Conservation (phyloP, 1,140 invertebrate species). For the Drosophila prosaltans region DNA sequence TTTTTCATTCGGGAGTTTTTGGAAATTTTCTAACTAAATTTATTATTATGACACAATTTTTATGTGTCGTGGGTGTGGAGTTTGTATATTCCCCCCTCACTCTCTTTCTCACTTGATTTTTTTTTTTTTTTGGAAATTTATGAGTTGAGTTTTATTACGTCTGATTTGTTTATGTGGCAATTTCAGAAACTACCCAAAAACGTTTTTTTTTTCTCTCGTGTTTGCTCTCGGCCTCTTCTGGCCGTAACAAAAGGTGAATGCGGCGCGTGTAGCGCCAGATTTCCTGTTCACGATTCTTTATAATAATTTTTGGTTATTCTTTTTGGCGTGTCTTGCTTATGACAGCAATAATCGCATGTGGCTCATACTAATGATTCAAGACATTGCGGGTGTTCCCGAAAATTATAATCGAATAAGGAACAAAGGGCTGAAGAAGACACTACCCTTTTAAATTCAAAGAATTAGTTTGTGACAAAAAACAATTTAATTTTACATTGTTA, state of each 20-base stretch:
- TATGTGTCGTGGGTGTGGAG: slow-evolving; percentile 54
- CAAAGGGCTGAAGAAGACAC: neutral
- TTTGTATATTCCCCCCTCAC: slow-evolving; percentile 14
- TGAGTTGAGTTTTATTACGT: slow-evolving; percentile 72
- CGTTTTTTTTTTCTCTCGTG: neutral
- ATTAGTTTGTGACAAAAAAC: neutral
- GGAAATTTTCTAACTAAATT: slow-evolving; percentile 60
- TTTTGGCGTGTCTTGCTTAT: slow-evolving; percentile 38
- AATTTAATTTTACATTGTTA: no score
- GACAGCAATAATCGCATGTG: slow-evolving; percentile 39
- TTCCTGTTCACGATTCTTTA: slow-evolving; percentile 58
- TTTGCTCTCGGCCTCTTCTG: neutral
- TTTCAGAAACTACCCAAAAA: slow-evolving; percentile 36
- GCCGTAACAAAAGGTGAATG: slow-evolving; percentile 26
- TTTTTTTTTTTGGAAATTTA: slow-evolving; percentile 65
- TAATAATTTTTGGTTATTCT: slow-evolving; percentile 33
- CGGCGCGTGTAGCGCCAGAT: slow-evolving; percentile 67
- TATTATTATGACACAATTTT: slow-evolving; percentile 78
- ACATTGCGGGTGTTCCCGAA: slow-evolving; percentile 21
- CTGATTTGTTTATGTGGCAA: slow-evolving; percentile 68
- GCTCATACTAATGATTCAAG: slow-evolving; percentile 52
- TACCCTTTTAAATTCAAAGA: neutral
- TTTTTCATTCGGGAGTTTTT: slow-evolving; percentile 36
- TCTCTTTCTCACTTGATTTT: slow-evolving; percentile 33
- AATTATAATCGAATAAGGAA: neutral